Evolutionary conservation across 2,888 invertebrate species (phyloP), one percentile per base, ranked within the genome.

Genomic region (Willowsia nigromaculata): DNA sequence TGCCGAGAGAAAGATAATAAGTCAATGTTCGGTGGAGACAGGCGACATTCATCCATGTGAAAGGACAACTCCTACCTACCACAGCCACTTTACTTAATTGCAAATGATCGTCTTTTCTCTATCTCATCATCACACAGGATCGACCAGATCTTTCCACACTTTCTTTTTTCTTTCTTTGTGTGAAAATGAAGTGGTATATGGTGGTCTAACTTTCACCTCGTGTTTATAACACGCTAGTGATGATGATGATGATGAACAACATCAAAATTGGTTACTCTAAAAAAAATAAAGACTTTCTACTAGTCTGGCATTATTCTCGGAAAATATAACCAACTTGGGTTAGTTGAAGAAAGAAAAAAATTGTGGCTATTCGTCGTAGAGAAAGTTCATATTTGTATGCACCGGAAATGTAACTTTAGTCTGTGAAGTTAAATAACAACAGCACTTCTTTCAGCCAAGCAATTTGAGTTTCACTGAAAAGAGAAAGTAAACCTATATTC

Each of bases 1-100:
- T 74, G 84, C 30, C 27, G 76, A 47, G 30, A 68, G 78, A 86
- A 88, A 74, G 78, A 76, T 88, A 88, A 88, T 88, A 88, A 88
- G 88, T 88, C 78, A 86, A 90, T 90, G 90, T 86, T 82, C 76
- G 74, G 80, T 43, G 43, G 85, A 81, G 88, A 90, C 90, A 90
- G 86, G 71, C 85, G 91, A 90, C 91, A 91, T 91, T 91, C 90
- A 90, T 91, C 91, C 88, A 76, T 62, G 83, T 82, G 90, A 87
- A 87, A 87, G 81, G 87, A 91, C 91, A 90, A 89, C 81, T 90
- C 85, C 71, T 88, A 83, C 81, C 89, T 68, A 85, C 88, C 87
- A 88, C 88, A 86, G 85, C 90, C 91, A 90, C 90, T 91, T 91
- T 91, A 90, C 89, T 89, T 91, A 91, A 91, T 91, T 91, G 91